Evolutionary conservation across 2,888 invertebrate species (phyloP), one percentile per base, ranked within the genome.

Genomic region (Sipha maydis): DNA sequence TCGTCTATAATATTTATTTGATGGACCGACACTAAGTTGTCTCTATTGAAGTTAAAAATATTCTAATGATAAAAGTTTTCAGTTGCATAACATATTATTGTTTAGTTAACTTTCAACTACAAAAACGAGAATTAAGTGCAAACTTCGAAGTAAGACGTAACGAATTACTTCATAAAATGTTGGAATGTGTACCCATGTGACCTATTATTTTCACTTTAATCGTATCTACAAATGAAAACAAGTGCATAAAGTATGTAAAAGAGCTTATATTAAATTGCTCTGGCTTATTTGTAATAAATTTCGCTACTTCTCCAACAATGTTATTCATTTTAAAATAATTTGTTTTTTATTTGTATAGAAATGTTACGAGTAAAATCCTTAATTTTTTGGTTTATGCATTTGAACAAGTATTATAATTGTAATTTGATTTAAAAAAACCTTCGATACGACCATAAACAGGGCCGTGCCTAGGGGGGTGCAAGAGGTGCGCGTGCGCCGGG

Each of bases 201-300:
- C 71, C 48, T 54, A 31, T 83, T 82, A 83, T 83, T 71, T 83
- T 83, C 71, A 34, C 67, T 48, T 83, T 71, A 71, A 71, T 54
- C 28, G 48, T 28, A 31, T 71, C 21, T 31, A 80, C 71, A 28
- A 8, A 1, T 31, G 48, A 54, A 71, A 83, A 83, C 54, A 54
- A 48, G 48, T 31, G 61, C 61, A 21, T 25, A 14, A 48, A 14
- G 48, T 48, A 48, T 48, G 48, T 48, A 48, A 48, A 48, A 48
- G 14, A 48, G 14, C 14, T 8, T 48, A 14, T 14, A 48, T 14
- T 48, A 48, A 14, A 48, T 48, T 14, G 48, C 11, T 48, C 48
- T 14, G 3, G 48, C 14, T 48, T 48, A 14, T 48, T 48, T 48
- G 11, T 48, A 14, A 48, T 14, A 11, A 48, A 48, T 14, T 48